Evolutionary conservation across 2,797 vertebrate genomes (phyloP), one percentile per base, ranked within the genome.

Genomic region (Avahi laniger): DNA sequence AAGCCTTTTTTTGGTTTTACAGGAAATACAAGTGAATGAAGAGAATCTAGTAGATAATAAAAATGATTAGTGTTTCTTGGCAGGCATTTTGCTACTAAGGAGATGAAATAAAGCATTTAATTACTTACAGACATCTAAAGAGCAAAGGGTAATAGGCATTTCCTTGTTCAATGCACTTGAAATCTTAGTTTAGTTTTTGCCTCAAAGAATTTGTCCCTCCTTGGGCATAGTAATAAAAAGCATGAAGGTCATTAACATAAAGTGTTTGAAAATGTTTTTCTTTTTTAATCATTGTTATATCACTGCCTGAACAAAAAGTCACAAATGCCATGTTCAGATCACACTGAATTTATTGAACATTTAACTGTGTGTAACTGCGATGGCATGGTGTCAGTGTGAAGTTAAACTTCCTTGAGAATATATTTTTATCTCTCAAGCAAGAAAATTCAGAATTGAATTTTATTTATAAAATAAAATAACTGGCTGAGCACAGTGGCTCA

Each of bases 61-160:
- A 72, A 82, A 88, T 91, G 89, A 96, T 85, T 85, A 91, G 80
- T 67, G 57, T 46, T 88, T 59, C 22, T 54, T 79, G 85, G 88
- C 63, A 89, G 81, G 65, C 88, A 83, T 92, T 81, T 89, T 89
- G 81, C 97, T 97, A 54, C 89, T 86, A 86, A 90, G 93, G 94
- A 96, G 85, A 94, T 57, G 63, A 93, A 92, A 94, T 81, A 86
- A 94, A 93, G 70, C 91, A 81, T 93, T 91, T 95, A 90, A 97
- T 96, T 95, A 88, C 90, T 81, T 41, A 85, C 81, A 89, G 54
- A 50, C 70, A 50, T 54, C 52, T 82, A 70, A 89, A 59, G 28
- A 92, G 28, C 54, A 89, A n/a, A 52, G 70, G 15, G 41, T 35
- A 61, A 46, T 76, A 81, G 61, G 43, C 48, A 89, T 91, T 85